phyloP scores from a whole-genome alignment of 1,140 invertebrate genomes.

The Wasmannia auropunctata region DNA sequence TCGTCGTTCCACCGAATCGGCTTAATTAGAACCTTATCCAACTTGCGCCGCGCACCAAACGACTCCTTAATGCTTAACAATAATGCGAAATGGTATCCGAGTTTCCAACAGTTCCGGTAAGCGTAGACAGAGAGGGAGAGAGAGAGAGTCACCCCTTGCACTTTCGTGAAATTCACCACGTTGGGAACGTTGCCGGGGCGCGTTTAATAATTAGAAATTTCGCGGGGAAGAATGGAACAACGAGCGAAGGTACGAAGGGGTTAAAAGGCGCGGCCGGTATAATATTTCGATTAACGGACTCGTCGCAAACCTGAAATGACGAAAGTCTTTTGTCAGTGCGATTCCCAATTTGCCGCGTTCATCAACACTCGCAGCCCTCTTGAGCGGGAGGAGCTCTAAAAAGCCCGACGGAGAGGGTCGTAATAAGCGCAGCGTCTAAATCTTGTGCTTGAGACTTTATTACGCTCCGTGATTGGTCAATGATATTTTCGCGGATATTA shows the following conservation, averaged over 20 bases:
- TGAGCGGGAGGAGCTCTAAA: not conserved
- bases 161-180: slow-evolving; percentile 13
- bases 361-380: slow-evolving; percentile 7
- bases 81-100: slow-evolving; percentile 51
- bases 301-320: slow-evolving; percentile 15
- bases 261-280: slow-evolving; percentile 28
- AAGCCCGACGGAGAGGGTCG: not conserved
- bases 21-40: slow-evolving; percentile 58
- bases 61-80: slow-evolving; percentile 55
- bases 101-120: slow-evolving; percentile 46
- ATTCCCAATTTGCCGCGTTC: slow-evolving; percentile 35
- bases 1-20: slow-evolving; percentile 41
- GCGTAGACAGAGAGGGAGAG: no score
- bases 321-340: slow-evolving; percentile 26
- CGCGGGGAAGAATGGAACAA: not conserved
- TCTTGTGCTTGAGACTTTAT: not conserved
- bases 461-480: not conserved
- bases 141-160: slow-evolving; percentile 3
- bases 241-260: not conserved
- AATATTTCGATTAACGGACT: slow-evolving; percentile 43
- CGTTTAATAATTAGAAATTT: slow-evolving; percentile 58
- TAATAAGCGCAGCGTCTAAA: not conserved
- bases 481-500: not conserved
- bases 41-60: slow-evolving; percentile 3
- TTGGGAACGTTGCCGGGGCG: slow-evolving; percentile 11